phyloP scores from a whole-genome alignment of 2,888 invertebrate genomes.

The Euclidia mi region DNA sequence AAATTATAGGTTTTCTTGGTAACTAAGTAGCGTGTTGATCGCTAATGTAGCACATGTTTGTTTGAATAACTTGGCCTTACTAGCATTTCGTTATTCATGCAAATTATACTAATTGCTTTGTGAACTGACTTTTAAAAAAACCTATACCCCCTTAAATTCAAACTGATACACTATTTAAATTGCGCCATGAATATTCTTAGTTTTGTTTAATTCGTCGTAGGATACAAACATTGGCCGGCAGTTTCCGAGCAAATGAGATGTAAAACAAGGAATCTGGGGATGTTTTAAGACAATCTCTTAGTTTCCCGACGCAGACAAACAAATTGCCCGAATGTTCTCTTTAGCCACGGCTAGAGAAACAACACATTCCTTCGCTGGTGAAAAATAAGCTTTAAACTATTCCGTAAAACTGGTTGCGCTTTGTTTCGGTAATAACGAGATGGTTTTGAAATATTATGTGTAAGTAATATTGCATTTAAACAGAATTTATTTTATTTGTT shows the following conservation, averaged over 20 bases:
- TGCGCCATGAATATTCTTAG: slow-evolving; percentile 49
- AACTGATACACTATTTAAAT: slow-evolving; percentile 43
- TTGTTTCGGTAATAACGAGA: slow-evolving; percentile 26
- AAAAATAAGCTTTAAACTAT: slow-evolving; percentile 54
- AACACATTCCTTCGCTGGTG: slow-evolving; percentile 52
- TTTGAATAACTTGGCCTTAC: too few species aligned
- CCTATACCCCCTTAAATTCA: background rate
- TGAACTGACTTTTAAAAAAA: background rate
- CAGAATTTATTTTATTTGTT: slow-evolving; percentile 25
- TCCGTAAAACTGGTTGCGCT: slow-evolving; percentile 37
- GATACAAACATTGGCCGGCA: slow-evolving; percentile 51
- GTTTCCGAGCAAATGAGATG: slow-evolving; percentile 74
- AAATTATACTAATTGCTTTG: background rate
- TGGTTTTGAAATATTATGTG: slow-evolving; percentile 13
- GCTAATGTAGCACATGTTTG: too few species aligned
- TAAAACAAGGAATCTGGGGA: slow-evolving; percentile 74
- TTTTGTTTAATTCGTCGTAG: slow-evolving; percentile 46
- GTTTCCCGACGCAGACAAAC: slow-evolving; percentile 72
- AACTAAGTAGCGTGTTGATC: too few species aligned
- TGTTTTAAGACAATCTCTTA: slow-evolving; percentile 72
- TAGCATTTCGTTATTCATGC: too few species aligned
- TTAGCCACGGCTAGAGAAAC: slow-evolving; percentile 52
- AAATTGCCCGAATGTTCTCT: slow-evolving; percentile 69
- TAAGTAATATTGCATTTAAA: slow-evolving; percentile 16
- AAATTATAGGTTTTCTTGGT: too few species aligned